Base-by-base conservation (phyloP, 2,888 invertebrate genomes). In the Heliconius cydno region DNA sequence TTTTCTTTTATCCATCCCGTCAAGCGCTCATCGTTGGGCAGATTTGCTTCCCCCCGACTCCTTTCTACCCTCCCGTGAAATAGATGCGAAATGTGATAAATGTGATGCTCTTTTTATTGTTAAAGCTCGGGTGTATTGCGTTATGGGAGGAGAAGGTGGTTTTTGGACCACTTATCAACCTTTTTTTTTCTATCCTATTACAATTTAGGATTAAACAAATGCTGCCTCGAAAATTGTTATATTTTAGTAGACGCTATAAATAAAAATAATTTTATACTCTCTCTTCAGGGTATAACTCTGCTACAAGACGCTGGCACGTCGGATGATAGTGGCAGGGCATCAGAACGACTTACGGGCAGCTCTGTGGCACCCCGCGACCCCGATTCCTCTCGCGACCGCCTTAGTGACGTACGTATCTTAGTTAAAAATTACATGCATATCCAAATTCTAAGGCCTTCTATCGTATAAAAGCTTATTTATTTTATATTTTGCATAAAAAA, bases 291-390 rank as follows among this genome's bases (percentile, higher is more conserved):
- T 94, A 96, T 97, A 93, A 96, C 96, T 92, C 95, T 96, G 94
- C 96, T 96, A 92, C 96, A 96, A 92, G 97, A 97, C 96, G 97
- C 97, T 93, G 97, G 97, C 90, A 97, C 97, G 91, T 97, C 97
- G 92, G 97, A 97, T 95, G 97, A 97, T 95, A 97, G 97, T 95
- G 97, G 97, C 89, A 96, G 97, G 93, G 97, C 97, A 88, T 97
- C 97, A 87, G 97, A 97, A 95, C 96, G 97, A 90, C 96, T 97
- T 91, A 96, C 97, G 92, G 96, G 97, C 94, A 96, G 97, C 94
- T 97, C 96, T 83, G 96, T 96, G 90, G 96, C 96, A 88, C 96
- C 96, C 89, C 96, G 97, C 91, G 97, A 97, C 95, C 97, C 97
- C 89, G 97, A 97, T 95, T 97, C 97, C 94, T 97, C 97, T 90